Evolutionary conservation across 1,140 invertebrate genomes (phyloP), one percentile per base, ranked within the genome.

Genomic region (Caligus rogercresseyi): DNA sequence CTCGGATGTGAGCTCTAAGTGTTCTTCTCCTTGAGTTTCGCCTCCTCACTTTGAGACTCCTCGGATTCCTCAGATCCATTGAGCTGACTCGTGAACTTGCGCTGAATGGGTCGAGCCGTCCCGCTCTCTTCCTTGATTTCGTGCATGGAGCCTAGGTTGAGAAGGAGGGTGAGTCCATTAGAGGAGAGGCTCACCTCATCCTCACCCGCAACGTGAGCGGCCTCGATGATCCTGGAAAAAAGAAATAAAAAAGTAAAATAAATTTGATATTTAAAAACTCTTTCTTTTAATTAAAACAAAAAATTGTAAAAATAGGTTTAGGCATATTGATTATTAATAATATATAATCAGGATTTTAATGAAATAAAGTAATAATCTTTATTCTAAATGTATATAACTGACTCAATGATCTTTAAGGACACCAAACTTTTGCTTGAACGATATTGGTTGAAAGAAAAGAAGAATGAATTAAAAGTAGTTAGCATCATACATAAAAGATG

Each of bases 91-190:
- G 67, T 65, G 54, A 63, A 65, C 57, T 60, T 67, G 63, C 74
- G 80, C 72, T 92, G 89, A 68, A 97, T 87, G 61, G 87, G 83
- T 54, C 91, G 76, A 13, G 90, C 84, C 54, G 89, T 94, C 62
- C 92, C 92, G 3, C 90, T 90, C 73, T 95, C 91, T 75, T 97
- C 92, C 74, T 96, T 96, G 66, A 96, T 92, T 80, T 97, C 92
- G 74, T 95, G 91, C 88, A 96, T 92, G 67, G 88, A 84, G 74
- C 90, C 86, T 69, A 97, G 89, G 77, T 97, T 92, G 66, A 98
- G 84, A 1, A 89, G 91, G 73, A 96, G 96, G 11, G 88, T 91
- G 68, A 88, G 80, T 64, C 89, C 89, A 71, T 91, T 80, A 15
- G 89, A 89, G 26, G 85, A 87, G 54, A 97, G 77, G 70, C 84